A percentile compares a stretch with the other conserved stretches of the same genome.
Evolutionary conservation across 2,888 invertebrate genomes (phyloP).

Genomic region (Patella pellucida): DNA sequence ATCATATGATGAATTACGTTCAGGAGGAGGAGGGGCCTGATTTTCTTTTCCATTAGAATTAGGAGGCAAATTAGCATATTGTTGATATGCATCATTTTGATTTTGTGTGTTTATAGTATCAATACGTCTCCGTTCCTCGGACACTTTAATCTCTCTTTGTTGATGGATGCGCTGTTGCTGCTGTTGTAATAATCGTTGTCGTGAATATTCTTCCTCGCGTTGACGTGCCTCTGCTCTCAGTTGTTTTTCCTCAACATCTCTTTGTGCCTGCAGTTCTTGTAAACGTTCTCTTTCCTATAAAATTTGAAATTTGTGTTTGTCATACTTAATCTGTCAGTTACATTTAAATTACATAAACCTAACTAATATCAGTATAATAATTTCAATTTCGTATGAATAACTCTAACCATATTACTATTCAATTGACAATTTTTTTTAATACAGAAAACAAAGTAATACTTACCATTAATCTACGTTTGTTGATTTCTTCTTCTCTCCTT

Average conservation of each 20-base stretch:
- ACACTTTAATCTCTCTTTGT: conserved; percentile 53
- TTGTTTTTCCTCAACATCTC: conserved; percentile 72
- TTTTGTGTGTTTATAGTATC: conserved; percentile 43
- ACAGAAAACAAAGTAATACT: conserved; percentile 21
- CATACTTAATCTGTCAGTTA: not conserved
- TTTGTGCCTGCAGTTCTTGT: conserved; percentile 66
- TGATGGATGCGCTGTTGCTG: conserved; percentile 50
- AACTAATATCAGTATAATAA: too few relatives aligned
- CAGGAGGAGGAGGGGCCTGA: conserved; percentile 78
- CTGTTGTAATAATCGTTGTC: conserved; percentile 49
- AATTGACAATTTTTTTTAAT: not conserved
- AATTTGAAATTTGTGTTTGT: not conserved
- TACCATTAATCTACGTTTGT: conserved; percentile 63
- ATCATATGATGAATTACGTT: conserved; percentile 86
- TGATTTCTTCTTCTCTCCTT: conserved; percentile 64
- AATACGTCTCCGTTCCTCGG: conserved; percentile 52
- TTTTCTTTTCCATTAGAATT: conserved; percentile 34
- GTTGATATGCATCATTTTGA: conserved; percentile 37
- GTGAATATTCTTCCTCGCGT: conserved; percentile 64
- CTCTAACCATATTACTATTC: too few relatives aligned
- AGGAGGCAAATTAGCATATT: conserved; percentile 54
- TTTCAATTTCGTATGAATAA: too few relatives aligned
- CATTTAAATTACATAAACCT: not conserved
- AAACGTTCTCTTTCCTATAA: conserved; percentile 62
- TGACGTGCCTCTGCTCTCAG: conserved; percentile 72